Conservation (phyloP, 2,888 invertebrate genomes). For the Tuberolachnus salignus region DNA sequence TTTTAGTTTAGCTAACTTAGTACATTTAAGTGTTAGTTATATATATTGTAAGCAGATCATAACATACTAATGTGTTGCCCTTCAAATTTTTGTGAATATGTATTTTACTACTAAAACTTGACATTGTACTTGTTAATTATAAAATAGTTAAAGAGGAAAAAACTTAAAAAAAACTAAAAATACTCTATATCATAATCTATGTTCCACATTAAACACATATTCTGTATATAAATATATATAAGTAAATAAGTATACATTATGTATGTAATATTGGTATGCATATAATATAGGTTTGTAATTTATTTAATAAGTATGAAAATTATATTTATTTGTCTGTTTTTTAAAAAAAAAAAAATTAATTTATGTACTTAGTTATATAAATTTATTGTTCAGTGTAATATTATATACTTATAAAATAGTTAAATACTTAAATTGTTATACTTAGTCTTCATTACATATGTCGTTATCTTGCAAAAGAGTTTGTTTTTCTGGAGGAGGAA, state of each 20-base stretch:
- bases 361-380: not conserved
- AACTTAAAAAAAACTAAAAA: not conserved
- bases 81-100: no score
- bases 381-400: slow-evolving; percentile 10
- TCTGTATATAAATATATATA: not conserved
- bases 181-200: not conserved
- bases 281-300: not conserved
- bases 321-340: not conserved
- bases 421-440: not conserved
- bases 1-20: no score
- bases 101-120: no score
- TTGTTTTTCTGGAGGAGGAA: slow-evolving; percentile 24
- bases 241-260: not conserved
- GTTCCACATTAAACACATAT: not conserved
- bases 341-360: not conserved
- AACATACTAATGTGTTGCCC: no score
- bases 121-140: not conserved
- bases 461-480: slow-evolving; percentile 29
- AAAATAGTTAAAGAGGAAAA: not conserved
- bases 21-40: no score
- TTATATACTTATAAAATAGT: not conserved
- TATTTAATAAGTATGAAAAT: not conserved
- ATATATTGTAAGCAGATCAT: no score
- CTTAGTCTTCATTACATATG: slow-evolving; percentile 24
- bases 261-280: not conserved